A percentile compares a stretch with the other conserved stretches of the same genome.
phyloP scores from a whole-genome alignment of 2,113 vertebrate species.

The Aegotheles bennettii region DNA sequence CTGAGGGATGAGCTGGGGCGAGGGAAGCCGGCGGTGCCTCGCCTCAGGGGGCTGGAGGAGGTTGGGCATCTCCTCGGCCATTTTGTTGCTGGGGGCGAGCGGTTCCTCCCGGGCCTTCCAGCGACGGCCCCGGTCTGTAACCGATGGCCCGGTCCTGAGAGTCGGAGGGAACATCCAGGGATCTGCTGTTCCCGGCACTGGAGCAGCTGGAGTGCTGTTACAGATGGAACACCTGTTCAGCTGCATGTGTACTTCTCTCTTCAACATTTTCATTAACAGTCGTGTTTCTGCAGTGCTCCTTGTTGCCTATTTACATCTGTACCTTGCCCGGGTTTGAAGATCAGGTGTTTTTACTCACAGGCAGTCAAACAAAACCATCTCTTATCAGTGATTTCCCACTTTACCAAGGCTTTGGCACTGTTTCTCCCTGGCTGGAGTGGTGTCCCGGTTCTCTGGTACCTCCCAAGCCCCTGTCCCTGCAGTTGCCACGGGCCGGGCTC shows the following conservation, averaged over 20 bases:
- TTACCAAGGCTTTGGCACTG: neutral
- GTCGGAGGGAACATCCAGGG: neutral
- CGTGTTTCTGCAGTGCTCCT: accelerated
- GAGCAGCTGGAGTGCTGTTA: accelerated
- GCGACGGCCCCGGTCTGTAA: accelerated
- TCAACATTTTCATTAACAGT: neutral
- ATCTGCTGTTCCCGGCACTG: accelerated
- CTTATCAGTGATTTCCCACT: accelerated
- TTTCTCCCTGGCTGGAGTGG: accelerated
- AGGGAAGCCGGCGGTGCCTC: accelerated
- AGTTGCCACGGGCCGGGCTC: accelerated
- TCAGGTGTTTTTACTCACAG: neutral
- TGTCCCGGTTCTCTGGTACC: neutral
- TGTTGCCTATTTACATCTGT: accelerated
- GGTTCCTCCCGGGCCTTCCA: accelerated
- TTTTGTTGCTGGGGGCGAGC: neutral
- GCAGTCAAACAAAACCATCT: neutral
- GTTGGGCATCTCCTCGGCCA: neutral
- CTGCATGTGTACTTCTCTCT: accelerated
- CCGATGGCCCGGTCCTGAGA: accelerated
- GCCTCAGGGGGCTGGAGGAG: accelerated
- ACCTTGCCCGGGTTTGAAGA: neutral
- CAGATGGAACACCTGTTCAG: neutral
- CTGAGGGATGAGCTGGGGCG: accelerated
- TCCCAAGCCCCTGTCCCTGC: neutral